A percentile compares a stretch with the other conserved stretches of the same genome.
These are phyloP conservation scores for Sebastes taczanowskii DNA, from an alignment of 2,797 vertebrate genomes.

Conservation along the genomic window DNA sequence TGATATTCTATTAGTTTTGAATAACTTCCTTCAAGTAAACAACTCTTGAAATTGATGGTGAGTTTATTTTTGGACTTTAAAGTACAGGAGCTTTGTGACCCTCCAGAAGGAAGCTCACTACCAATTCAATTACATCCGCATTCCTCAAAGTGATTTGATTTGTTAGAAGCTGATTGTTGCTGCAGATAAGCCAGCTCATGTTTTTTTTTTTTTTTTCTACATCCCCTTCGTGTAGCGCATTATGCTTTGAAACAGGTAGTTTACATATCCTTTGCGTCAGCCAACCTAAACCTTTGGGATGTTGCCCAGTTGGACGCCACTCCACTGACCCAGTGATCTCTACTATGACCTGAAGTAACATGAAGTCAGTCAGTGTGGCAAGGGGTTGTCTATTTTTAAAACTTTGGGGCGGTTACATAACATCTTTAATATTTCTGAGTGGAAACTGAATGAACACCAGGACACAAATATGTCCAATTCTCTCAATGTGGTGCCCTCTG, in stretches of 20 bases:
- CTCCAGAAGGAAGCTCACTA: background rate
- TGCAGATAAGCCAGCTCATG: constrained; percentile 10
- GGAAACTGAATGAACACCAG: background rate
- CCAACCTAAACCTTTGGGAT: background rate
- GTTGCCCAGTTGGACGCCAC: background rate
- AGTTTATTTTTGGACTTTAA: constrained; percentile 36
- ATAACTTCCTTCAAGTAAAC: background rate
- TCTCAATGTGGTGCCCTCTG: background rate
- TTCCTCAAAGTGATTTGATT: constrained; percentile 47
- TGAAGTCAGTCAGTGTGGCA: background rate
- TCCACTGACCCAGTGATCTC: constrained; percentile 30
- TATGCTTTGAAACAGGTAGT: constrained; percentile 28
- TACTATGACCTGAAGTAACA: constrained; percentile 12
- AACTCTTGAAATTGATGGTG: background rate
- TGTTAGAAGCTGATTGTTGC: constrained; percentile 25
- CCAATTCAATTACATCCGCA: constrained; percentile 35
- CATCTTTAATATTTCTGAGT: background rate
- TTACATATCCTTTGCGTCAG: background rate
- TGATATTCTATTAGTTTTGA: background rate
- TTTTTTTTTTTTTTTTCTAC: background rate
- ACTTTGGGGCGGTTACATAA: background rate
- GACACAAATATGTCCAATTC: too few species aligned
- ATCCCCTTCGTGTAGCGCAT: background rate
- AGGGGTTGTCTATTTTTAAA: background rate
- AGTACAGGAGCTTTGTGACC: background rate